Evolutionary conservation across 2,797 vertebrate genomes (phyloP).

Genomic region (Parotocinclus haroldoi): DNA sequence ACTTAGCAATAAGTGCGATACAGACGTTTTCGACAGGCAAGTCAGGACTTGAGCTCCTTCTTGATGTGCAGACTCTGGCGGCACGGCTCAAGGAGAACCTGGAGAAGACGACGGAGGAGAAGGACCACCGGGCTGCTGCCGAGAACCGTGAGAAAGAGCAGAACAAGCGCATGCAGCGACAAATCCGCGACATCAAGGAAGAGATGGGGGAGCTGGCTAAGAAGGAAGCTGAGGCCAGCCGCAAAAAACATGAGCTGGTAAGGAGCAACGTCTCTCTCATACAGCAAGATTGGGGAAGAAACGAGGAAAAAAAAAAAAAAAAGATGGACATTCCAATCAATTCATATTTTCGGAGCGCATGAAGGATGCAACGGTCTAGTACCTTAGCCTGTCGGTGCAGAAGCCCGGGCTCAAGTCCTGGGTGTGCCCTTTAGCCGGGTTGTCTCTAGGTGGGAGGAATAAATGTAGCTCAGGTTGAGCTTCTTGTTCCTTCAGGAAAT

Average conservation of each 20-base stretch:
- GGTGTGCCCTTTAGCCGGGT: too few relatives aligned
- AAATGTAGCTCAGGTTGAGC: background rate
- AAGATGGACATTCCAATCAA: too few relatives aligned
- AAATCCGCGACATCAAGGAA: conserved; percentile 91
- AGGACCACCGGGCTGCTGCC: conserved; percentile 77
- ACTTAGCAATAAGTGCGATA: too few relatives aligned
- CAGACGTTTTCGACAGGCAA: too few relatives aligned
- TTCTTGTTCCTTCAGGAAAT: conserved; percentile 79
- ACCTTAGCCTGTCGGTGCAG: too few relatives aligned
- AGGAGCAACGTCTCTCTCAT: conserved; percentile 44
- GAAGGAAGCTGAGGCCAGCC: conserved; percentile 92
- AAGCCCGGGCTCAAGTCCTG: too few relatives aligned
- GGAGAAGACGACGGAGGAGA: conserved; percentile 92
- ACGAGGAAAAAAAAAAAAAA: background rate
- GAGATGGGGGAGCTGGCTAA: conserved; percentile 92
- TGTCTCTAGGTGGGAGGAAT: background rate
- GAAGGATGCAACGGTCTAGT: too few relatives aligned
- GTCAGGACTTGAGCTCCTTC: background rate
- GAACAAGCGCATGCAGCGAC: conserved; percentile 92
- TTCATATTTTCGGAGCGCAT: too few relatives aligned
- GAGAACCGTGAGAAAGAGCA: conserved; percentile 96
- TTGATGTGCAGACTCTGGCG: conserved; percentile 76
- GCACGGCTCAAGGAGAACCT: conserved; percentile 92
- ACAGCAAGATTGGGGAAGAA: background rate
- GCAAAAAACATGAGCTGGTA: conserved; percentile 97